These are phyloP conservation scores for Porites lutea DNA, from an alignment of 64 coral and sea anemone species.

Conservation along the genomic window DNA sequence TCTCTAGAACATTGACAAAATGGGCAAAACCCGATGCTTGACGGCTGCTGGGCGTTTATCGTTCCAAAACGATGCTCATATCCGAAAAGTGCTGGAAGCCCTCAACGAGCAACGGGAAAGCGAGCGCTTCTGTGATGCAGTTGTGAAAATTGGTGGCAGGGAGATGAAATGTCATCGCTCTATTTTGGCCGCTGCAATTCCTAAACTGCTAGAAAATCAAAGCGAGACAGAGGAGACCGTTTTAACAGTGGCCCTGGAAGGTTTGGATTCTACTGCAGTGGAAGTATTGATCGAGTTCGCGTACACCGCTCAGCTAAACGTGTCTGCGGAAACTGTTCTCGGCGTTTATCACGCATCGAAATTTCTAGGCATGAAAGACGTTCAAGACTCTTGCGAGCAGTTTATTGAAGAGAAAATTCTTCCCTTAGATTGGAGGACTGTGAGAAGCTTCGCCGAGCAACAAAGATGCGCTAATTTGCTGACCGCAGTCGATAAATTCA, in stretches of 20 bases:
- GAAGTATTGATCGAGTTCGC: conserved; percentile 79
- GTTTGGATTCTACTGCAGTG: conserved; percentile 75
- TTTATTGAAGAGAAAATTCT: conserved; percentile 73
- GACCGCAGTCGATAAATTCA: conserved; percentile 78
- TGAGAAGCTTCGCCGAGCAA: conserved; percentile 70
- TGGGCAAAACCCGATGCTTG: not conserved
- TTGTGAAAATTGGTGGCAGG: conserved; percentile 67
- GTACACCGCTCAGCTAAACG: conserved; percentile 69
- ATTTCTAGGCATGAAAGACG: conserved; percentile 69
- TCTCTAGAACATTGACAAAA: not conserved
- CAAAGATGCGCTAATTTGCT: conserved; percentile 48
- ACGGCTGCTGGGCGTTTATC: not conserved
- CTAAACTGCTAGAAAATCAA: conserved; percentile 60
- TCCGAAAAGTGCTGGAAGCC: conserved; percentile 41
- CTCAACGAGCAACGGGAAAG: conserved; percentile 87
- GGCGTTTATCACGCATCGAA: conserved; percentile 70
- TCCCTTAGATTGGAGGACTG: conserved; percentile 66
- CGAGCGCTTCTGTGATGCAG: conserved; percentile 74
- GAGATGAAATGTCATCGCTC: conserved; percentile 79
- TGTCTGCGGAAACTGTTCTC: conserved; percentile 37
- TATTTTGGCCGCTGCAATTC: conserved; percentile 73
- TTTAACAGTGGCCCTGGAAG: conserved; percentile 73
- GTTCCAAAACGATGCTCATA: not conserved
- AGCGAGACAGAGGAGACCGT: conserved; percentile 47
- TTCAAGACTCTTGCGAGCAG: conserved; percentile 52